Evolutionary conservation across 2,113 vertebrate species (phyloP).

Genomic region (Takifugu bimaculatus): DNA sequence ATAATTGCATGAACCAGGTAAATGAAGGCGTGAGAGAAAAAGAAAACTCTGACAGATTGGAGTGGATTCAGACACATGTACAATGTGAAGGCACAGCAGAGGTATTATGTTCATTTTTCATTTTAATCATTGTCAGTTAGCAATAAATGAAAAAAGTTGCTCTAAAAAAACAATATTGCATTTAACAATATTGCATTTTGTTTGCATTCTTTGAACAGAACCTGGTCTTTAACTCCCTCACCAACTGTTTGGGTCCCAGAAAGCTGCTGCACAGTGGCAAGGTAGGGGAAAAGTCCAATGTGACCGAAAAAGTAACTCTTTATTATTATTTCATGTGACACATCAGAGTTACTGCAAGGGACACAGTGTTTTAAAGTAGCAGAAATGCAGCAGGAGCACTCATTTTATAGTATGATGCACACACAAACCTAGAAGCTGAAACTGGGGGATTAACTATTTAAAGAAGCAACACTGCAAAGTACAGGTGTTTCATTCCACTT

Average conservation of each 20-base stretch:
- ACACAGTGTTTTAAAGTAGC: conserved; percentile 16
- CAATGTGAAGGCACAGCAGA: conserved; percentile 87
- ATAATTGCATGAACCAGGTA: conserved; percentile 68
- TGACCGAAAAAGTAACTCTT: neutral
- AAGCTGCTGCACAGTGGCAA: conserved; percentile 93
- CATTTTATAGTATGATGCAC: neutral
- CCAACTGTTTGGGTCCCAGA: conserved; percentile 94
- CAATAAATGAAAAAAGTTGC: neutral
- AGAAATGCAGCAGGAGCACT: neutral
- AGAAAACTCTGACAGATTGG: conserved; percentile 90
- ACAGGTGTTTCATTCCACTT: neutral
- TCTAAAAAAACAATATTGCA: neutral
- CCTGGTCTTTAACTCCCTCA: conserved; percentile 91
- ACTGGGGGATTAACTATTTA: neutral
- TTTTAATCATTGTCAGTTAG: neutral
- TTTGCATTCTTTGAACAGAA: conserved; percentile 69
- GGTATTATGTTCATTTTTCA: conserved; percentile 67
- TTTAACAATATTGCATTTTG: neutral
- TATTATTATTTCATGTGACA: neutral
- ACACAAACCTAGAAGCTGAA: neutral
- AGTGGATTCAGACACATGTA: conserved; percentile 91
- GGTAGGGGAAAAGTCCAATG: conserved; percentile 28
- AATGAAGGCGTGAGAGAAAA: conserved; percentile 94
- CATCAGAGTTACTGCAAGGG: too few species aligned
- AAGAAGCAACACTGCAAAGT: neutral